Evolutionary conservation across 2,797 vertebrate genomes (phyloP), one percentile per base, ranked within the genome.

Genomic region (Denticeps clupeoides): DNA sequence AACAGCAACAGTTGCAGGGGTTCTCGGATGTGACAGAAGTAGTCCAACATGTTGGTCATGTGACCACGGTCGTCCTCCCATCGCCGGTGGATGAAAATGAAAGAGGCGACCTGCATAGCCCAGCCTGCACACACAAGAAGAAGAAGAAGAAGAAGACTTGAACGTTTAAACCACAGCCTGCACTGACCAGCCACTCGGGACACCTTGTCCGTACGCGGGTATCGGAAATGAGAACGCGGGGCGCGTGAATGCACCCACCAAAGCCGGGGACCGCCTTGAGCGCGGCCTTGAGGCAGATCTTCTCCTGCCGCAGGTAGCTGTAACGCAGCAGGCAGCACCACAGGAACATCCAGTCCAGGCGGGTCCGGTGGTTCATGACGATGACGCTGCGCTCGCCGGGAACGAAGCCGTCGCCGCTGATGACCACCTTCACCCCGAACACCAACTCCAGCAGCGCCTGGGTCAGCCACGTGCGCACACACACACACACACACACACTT

Each of bases 291-390:
- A 99, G 93, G 72, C 93, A 97, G 74, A 99, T 87, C 82, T 99
- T 99, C 73, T 96, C 88, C 80, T 93, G 72, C 45, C 93, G 83
- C 61, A 99, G 91, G 80, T 95, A 97, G 85, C 94, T 99, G 72
- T 88, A 94, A 68, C 95, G 81, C 68, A 98, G 82, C 62, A 99
- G 82, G 67, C 93, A 98, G 59, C 90, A 95, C 95, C 95, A 99
- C 6, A 99, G 80, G 67, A 98, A 99, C 89, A 99, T 93, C 94
- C 95, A 99, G 81, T 99, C 95, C 72, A 97, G 85, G 15, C 95
- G 85, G 1, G 95, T 99, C 12, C 95, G 88, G 71, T 99, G 95
- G 81, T 98, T 99, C 95, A 99, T 98, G 59, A 99, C 90, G 60
- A 99, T 97, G 58, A 99, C 89, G 45, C 89, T 99, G 55, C 93